Evolutionary conservation across 2,888 invertebrate species (phyloP), one percentile per base, ranked within the genome.

Genomic region (Ecliptopera silaceata): DNA sequence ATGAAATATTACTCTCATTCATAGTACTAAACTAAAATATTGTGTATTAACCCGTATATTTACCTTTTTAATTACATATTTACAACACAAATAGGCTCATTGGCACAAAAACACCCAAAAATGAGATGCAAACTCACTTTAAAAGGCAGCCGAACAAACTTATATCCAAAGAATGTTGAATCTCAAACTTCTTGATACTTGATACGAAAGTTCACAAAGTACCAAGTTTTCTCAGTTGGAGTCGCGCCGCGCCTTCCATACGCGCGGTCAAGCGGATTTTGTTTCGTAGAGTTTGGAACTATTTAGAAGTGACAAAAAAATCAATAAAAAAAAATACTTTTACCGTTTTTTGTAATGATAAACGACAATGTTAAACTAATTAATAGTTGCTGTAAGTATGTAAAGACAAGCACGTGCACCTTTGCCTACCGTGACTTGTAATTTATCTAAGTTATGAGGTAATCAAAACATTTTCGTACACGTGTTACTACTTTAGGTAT

Each of bases 251-350:
- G 79, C 80, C 81, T 82, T 85, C 82, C 84, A 86, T 84, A 87
- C 88, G 88, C 86, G 88, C 91, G 91, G 91, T 91, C 91, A 91
- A 91, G 91, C 91, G 86, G 84, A 88, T 88, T 90, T 86, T 80
- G 70, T 73, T 69, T 58, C 82, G 84, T 71, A 91, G 90, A 89
- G 74, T 77, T 74, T 68, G 50, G 65, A 74, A 70, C 65, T 51
- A 43, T 53, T 50, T 69, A 84, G 86, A 88, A 56, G 48, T 22
- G 71, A 47, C 70, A 50, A 8, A 45, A 56, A 66, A 56, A 58
- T 58, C 52, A 34, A 58, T 53, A 51, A 48, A 22, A 38, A 10
- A 13, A 8, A 26, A 8, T 0, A 26, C 1, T 26, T 26, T 26
- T 26, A 8, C 10, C 10, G 26, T 5, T 26, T 26, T 26, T 22